Base-by-base conservation (phyloP, 2,888 invertebrate genomes). In the Stratiomys singularior region DNA sequence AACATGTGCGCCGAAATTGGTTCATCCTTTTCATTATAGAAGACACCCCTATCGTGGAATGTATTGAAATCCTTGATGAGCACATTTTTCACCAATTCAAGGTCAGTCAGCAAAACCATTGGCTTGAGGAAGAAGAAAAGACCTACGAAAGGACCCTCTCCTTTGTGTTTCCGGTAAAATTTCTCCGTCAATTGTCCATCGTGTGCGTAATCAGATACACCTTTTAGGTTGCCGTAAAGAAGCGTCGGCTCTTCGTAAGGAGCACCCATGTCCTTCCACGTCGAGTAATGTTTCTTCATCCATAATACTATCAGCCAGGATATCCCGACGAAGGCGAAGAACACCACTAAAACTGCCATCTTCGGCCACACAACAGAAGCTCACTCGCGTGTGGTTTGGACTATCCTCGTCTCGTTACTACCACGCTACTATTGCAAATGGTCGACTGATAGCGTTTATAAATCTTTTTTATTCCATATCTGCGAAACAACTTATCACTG, bases 191-290 rank as follows among this genome's bases (percentile, higher is more conserved):
- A 18, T 15, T 52, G n/a, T 13, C 52, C 52, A 18, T 52, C 52
- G 15, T 52, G 52, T n/a, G 52, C 15, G 18, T 9, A n/a, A n/a
- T 4, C n/a, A 18, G n/a, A 13, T 9, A 13, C 15, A 4, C 76
- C 77, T 60, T 77, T 74, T 0, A 79, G 23, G n/a, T 52, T 79
- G 13, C 78, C 78, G 58, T 63, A 77, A 15, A 72, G 63, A 28
- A 79, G 52, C 21, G 46, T 13, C 15, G 77, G 72, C 11, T 66
- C 83, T 0, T 90, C 88, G 15, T 89, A 89, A 0, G 86, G 84
- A 0, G 91, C 89, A 9, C 89, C 88, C 81, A 85, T 88, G 77
- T 84, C 86, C 46, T 86, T 84, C 91, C 91, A 92, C 25, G 64
- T 46, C 0, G 69, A 46, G 47, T 25, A 69, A 15, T 47, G 25